Base-by-base conservation (phyloP, 2,888 invertebrate species). In the Cantharis flavilabris region DNA sequence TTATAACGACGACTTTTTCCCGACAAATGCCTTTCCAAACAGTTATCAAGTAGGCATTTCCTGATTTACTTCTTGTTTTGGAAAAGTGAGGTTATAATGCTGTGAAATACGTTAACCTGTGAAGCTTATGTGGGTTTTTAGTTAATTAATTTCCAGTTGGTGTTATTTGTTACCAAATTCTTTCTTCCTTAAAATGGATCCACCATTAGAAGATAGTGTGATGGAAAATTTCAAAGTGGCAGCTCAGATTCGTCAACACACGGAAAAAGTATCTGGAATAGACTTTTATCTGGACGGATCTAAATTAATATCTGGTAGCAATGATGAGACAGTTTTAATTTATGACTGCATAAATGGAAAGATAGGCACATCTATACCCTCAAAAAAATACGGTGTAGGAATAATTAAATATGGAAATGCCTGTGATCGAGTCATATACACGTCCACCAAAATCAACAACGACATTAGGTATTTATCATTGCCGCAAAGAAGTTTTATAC, bases 301-400 rank as follows among this genome's bases (percentile, higher is more conserved):
- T 89, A 96, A 97, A 75, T 90, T 99, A 78, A 98, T 99, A 87
- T 97, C 98, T 3, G 98, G 99, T 87, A 97, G 98, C 87, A 98
- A 99, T 89, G 99, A 99, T 89, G 99, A 99, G 89, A 98, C 99
- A 89, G 99, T 99, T 86, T 98, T 98, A 71, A 97, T 99, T 83
- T 99, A 99, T 89, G 99, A 99, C 88, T 99, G 99, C 88, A 97
- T 98, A 88, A 98, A 97, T 86, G 99, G 99, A 82, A 96, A 96
- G 83, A 97, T 97, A 87, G 96, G 97, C 86, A 93, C 97, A 78
- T 97, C 98, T 73, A 95, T 99, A 1, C 99, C 99, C 90, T 98
- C 98, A 84, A 99, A 99, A 89, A 99, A 99, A 89, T 99, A 99
- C 90, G 99, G 99, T 74, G 99, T 99, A 18, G 99, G 99, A 90